These are phyloP conservation scores for Coleophora flavipennella DNA, from an alignment of 2,888 invertebrate genomes.

Conservation along the genomic window DNA sequence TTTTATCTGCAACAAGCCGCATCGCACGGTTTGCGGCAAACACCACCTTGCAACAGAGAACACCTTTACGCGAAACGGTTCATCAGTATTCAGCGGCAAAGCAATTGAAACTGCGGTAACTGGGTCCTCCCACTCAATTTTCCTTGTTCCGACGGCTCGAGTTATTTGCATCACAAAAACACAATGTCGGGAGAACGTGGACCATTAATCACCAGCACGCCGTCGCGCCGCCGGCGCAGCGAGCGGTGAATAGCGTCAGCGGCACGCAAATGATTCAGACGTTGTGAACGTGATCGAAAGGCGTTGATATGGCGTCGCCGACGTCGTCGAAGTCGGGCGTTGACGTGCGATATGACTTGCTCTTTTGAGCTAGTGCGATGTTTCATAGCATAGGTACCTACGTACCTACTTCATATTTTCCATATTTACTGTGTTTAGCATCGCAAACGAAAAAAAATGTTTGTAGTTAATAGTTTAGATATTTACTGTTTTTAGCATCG, in stretches of 20 bases:
- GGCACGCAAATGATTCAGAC: constrained; percentile 65
- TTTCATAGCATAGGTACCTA: too few relatives aligned
- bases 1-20: background rate
- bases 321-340: constrained; percentile 9
- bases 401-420: too few relatives aligned
- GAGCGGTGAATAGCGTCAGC: constrained; percentile 58
- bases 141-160: constrained; percentile 68
- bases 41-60: constrained; percentile 45
- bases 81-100: constrained; percentile 67
- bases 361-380: too few relatives aligned
- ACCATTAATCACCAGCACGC: constrained; percentile 67
- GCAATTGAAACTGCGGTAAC: constrained; percentile 69
- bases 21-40: constrained; percentile 24
- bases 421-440: too few relatives aligned
- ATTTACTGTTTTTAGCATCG: too few relatives aligned
- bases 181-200: constrained; percentile 67
- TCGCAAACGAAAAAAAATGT: too few relatives aligned
- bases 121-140: constrained; percentile 67
- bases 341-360: constrained; percentile 7
- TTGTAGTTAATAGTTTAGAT: too few relatives aligned
- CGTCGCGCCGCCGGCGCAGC: constrained; percentile 52
- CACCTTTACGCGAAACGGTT: constrained; percentile 55
- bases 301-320: constrained; percentile 5
- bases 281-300: constrained; percentile 46
- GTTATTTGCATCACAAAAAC: constrained; percentile 73